These are phyloP conservation scores for Cynopterus sphinx DNA, from an alignment of 2,797 vertebrate genomes.

Conservation along the genomic window DNA sequence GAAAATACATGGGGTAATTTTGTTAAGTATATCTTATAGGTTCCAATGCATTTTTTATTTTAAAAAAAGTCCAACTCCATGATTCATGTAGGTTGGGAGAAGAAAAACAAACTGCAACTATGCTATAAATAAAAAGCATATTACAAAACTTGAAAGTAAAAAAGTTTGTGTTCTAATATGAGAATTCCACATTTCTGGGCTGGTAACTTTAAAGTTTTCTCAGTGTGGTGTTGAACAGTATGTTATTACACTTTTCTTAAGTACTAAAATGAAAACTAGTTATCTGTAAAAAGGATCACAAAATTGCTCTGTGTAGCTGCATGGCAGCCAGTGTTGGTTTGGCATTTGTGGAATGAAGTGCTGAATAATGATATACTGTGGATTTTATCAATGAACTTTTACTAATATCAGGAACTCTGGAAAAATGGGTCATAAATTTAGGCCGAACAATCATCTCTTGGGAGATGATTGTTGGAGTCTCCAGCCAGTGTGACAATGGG, in stretches of 20 bases:
- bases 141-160: slow-evolving; percentile 48
- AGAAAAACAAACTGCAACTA: slow-evolving; percentile 55
- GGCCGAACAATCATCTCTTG: background rate
- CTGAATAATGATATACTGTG: background rate
- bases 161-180: slow-evolving; percentile 18
- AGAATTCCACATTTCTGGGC: slow-evolving; percentile 41
- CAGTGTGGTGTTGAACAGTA: background rate
- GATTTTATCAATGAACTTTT: background rate
- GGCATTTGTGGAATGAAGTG: background rate
- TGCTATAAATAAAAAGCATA: slow-evolving; percentile 65
- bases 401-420: background rate
- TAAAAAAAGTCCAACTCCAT: slow-evolving; percentile 52
- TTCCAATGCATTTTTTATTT: slow-evolving; percentile 82
- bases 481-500: background rate
- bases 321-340: background rate
- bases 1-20: slow-evolving; percentile 86
- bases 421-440: background rate
- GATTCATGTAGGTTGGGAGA: slow-evolving; percentile 62
- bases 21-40: slow-evolving; percentile 87
- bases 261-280: background rate
- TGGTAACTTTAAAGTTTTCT: slow-evolving; percentile 26
- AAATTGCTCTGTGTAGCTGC: background rate
- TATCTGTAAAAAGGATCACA: background rate
- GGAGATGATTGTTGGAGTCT: background rate
- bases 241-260: slow-evolving; percentile 15